Base-by-base conservation (phyloP, 2,113 vertebrate genomes). In the Cricetomys ansorgei region DNA sequence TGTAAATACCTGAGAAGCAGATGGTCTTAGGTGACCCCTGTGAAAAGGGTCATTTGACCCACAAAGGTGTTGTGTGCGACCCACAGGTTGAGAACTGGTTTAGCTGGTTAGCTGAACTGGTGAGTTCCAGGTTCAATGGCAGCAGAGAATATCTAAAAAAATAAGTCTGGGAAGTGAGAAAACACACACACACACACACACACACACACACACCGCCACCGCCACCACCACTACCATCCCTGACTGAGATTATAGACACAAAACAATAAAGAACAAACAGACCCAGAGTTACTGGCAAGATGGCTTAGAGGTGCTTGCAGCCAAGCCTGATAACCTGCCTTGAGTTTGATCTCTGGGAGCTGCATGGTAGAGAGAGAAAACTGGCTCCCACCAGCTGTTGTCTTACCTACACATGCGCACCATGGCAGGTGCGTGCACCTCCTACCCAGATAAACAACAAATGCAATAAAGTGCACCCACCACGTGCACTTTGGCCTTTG, bases 371-470 rank as follows among this genome's bases (percentile, higher is more conserved):
- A 48, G 62, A 6, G 43, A 50, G 43, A 37, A 48, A 34, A 48
- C 34, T 1, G 62, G 16, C 16, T 23, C 5, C 17, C 43, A 50
- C 0, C 6, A 45, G 59, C 40, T 64, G 27, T 48, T 7, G 17
- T 48, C 17, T 5, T 8, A 37, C 9, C 19, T 65, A 3, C 2
- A 7, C 10, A 4, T 1, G 17, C 5, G 0, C 31, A 67, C 31
- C 16, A 1, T 19, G 27, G 59, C 27, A 34, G 8, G 25, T 17
- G 27, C 45, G 27, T 12, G 16, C 40, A 19, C 15, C n/a, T 21
- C 43, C 59, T 1, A 7, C 29, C 62, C 11, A 21, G 31, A 84
- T 17, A 48, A 48, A 25, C 43, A 85, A 7, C 27, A 85, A 85
- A 50, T 37, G 16, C 9, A 48, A 48, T 37, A n/a, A 55, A 53